phyloP scores from a whole-genome alignment of 2,888 invertebrate genomes.

The Malacosoma neustria region DNA sequence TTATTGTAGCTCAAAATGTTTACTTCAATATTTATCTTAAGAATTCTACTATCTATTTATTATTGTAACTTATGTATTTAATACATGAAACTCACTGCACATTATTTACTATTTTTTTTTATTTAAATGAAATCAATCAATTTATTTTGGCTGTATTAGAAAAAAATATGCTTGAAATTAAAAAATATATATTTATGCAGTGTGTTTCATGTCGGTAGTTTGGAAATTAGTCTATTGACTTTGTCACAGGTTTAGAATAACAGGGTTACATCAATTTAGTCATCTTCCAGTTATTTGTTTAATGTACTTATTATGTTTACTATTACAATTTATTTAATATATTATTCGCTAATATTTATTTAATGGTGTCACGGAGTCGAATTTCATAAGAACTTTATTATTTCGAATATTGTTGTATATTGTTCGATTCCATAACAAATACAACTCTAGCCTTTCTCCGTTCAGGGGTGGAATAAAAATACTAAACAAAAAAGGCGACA shows the following conservation, averaged over 20 bases:
- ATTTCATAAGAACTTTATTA: background rate
- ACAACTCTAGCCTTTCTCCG: too few species aligned
- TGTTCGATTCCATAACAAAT: constrained; percentile 3
- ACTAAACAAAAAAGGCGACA: too few species aligned
- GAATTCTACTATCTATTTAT: constrained; percentile 38
- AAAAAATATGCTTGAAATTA: too few species aligned
- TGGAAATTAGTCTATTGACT: constrained; percentile 37
- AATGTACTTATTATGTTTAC: constrained; percentile 18
- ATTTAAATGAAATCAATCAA: too few species aligned
- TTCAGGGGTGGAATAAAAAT: too few species aligned
- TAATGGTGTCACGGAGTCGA: constrained; percentile 20
- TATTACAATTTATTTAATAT: too few species aligned
- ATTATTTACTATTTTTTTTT: background rate
- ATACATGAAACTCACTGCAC: constrained; percentile 3
- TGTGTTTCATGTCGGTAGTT: constrained; percentile 37
- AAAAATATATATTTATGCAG: too few species aligned
- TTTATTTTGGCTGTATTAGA: too few species aligned
- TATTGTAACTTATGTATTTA: constrained; percentile 12
- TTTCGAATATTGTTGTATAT: too few species aligned
- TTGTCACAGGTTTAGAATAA: constrained; percentile 61
- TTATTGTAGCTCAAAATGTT: constrained; percentile 63
- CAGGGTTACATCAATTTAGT: constrained; percentile 45
- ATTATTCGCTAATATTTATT: constrained; percentile 15
- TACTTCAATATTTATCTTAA: constrained; percentile 49
- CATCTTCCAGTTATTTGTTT: constrained; percentile 9